Evolutionary conservation across 2,888 invertebrate species (phyloP), one percentile per base, ranked within the genome.

Genomic region (Bembecia ichneumoniformis): DNA sequence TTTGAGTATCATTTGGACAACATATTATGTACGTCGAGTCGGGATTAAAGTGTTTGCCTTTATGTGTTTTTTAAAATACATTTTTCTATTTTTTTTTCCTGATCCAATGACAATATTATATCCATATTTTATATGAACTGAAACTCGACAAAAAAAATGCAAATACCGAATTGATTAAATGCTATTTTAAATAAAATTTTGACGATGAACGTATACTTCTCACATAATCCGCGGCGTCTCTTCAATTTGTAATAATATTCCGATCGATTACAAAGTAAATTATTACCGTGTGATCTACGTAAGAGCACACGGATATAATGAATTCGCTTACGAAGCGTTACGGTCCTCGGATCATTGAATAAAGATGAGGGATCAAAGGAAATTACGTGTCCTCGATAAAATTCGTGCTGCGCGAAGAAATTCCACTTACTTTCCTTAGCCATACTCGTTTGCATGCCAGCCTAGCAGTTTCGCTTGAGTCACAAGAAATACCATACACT

Each of bases 291-390:
- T 55, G 58, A 57, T 61, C 60, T 70, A 66, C 68, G 67, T 70
- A 68, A 74, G 67, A 74, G 70, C 74, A 70, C 71, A 71, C 64
- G 69, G 66, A 74, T 75, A 78, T 81, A 82, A 82, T 79, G 81
- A 83, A 81, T 79, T 77, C 78, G 77, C 82, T 80, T 82, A 76
- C 77, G 68, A 67, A 78, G 80, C 81, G 77, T 79, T 76, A 76
- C 76, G 71, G 72, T 75, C 74, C 69, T 74, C 71, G 75, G 77
- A 80, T 82, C 83, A 83, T 82, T 84, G 83, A 84, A 82, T 84
- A 83, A 79, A 83, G 79, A 84, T 81, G 81, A 82, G 79, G 82
- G 83, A 81, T 83, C 83, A 83, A 83, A 82, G 77, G 66, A 82
- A 82, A 82, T 82, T 81, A 79, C 80, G 77, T 76, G 68, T 76